Conservation (phyloP, 1,140 invertebrate genomes). For the Asobara japonica region DNA sequence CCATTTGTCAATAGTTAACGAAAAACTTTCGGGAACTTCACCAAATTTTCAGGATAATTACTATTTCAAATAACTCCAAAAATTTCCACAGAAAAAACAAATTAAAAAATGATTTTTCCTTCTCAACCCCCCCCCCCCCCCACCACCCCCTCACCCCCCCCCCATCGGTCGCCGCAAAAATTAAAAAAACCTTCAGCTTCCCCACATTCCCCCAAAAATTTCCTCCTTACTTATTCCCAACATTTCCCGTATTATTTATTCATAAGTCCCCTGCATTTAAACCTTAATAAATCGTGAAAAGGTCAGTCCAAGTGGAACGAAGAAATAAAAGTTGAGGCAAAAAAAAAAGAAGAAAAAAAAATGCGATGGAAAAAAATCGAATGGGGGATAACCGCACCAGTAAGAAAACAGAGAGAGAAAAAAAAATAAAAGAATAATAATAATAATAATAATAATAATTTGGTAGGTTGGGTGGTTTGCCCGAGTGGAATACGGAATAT, state of each 20-base stretch:
- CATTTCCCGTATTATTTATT: slow-evolving; percentile 17
- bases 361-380: slow-evolving; percentile 4
- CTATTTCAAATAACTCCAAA: no score
- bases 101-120: no score
- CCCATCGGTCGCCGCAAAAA: no score
- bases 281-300: background rate
- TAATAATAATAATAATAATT: slow-evolving; percentile 13
- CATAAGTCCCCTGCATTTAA: slow-evolving; percentile 4
- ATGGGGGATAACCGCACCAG: no score
- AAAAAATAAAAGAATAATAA: slow-evolving; percentile 19
- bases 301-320: slow-evolving; percentile 29
- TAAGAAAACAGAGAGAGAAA: slow-evolving; percentile 5
- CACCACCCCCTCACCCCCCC: no score
- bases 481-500: slow-evolving; percentile 31
- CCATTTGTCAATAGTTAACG: no score
- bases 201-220: no score
- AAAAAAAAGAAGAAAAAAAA: background rate
- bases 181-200: background rate
- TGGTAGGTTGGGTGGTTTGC: slow-evolving; percentile 8
- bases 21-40: no score
- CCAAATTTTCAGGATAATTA: no score
- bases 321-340: slow-evolving; percentile 33
- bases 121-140: no score
- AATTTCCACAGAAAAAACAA: no score
- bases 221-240: no score